phyloP scores from a whole-genome alignment of 2,888 invertebrate genomes.

The Lasius fuliginosus region DNA sequence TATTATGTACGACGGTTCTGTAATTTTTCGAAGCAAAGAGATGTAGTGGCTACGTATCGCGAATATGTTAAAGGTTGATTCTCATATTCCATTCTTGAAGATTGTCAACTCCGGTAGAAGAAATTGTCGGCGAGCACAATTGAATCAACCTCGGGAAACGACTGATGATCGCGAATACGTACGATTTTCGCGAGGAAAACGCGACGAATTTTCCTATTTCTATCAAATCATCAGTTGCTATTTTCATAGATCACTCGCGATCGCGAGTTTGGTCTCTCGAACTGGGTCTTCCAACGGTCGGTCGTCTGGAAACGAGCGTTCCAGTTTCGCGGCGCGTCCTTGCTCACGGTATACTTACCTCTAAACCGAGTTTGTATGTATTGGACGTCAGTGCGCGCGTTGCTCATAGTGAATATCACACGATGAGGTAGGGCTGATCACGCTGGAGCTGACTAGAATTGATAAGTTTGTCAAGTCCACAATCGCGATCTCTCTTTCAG shows the following conservation, averaged over 20 bases:
- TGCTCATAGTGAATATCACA: conserved; percentile 64
- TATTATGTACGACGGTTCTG: neutral
- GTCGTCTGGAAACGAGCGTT: conserved; percentile 69
- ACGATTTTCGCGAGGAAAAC: neutral
- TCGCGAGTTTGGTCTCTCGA: conserved; percentile 52
- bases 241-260: neutral
- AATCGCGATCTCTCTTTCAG: neutral
- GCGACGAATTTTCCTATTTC: conserved; percentile 14
- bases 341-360: conserved; percentile 77
- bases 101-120: neutral
- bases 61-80: neutral
- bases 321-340: conserved; percentile 77
- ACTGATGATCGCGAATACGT: neutral
- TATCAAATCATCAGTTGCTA: neutral
- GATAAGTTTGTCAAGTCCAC: conserved; percentile 6
- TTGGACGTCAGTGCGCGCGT: conserved; percentile 61
- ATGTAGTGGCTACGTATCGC: neutral
- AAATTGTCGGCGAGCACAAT: neutral
- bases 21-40: neutral
- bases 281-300: conserved; percentile 70
- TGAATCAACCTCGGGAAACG: neutral
- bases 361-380: conserved; percentile 62
- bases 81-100: neutral
- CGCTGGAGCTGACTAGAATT: conserved; percentile 47
- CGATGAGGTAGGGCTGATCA: conserved; percentile 49